These are phyloP conservation scores for Catalaphyllia jardinei DNA, from an alignment of 64 coral and sea anemone genomes.

Conservation along the genomic window DNA sequence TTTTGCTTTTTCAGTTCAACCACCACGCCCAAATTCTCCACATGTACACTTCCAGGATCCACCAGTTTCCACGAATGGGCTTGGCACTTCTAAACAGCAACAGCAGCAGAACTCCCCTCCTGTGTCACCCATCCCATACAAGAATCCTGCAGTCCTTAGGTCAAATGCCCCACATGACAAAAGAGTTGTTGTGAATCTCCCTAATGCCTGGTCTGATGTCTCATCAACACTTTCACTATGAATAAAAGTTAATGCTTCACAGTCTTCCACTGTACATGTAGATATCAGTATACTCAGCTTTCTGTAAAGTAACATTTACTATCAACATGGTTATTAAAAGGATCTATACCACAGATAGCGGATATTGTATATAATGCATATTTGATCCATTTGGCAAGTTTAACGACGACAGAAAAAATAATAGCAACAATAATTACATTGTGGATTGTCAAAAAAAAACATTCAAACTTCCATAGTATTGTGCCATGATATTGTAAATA, in stretches of 20 bases:
- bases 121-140: constrained; percentile 56
- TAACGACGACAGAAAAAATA: too few relatives aligned
- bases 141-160: not conserved
- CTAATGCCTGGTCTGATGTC: constrained; percentile 66
- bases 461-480: too few relatives aligned
- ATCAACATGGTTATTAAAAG: too few relatives aligned
- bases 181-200: constrained; percentile 60
- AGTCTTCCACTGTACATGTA: too few relatives aligned
- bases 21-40: constrained; percentile 26
- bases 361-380: too few relatives aligned
- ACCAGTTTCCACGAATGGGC: not conserved
- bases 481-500: too few relatives aligned
- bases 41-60: constrained; percentile 61
- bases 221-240: constrained; percentile 63
- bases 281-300: too few relatives aligned
- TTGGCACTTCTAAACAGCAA: not conserved
- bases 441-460: too few relatives aligned
- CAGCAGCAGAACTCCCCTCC: constrained; percentile 20
- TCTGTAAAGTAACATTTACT: too few relatives aligned
- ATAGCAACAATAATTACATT: too few relatives aligned
- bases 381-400: too few relatives aligned
- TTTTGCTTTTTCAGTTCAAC: constrained; percentile 18
- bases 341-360: too few relatives aligned
- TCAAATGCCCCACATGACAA: constrained; percentile 13
- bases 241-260: not conserved